Conservation (phyloP, 2,888 invertebrate genomes). For the Cephus rjabovi region DNA sequence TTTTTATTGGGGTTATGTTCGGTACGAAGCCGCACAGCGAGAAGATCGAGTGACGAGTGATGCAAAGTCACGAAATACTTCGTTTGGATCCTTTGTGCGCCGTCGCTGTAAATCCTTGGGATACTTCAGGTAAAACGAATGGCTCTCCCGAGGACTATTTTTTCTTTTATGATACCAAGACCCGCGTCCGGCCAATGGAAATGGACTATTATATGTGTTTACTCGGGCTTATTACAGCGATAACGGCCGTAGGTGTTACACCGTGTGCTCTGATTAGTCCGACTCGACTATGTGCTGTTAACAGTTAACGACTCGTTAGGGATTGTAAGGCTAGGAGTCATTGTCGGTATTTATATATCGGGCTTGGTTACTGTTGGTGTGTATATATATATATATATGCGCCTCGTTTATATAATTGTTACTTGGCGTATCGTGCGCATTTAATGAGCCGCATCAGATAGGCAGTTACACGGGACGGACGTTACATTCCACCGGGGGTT, state of each 20-base stretch:
- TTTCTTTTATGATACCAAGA: not conserved
- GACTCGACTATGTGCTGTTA: slow-evolving; percentile 9
- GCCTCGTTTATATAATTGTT: slow-evolving; percentile 33
- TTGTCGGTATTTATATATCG: slow-evolving; percentile 1
- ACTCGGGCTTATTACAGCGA: not conserved
- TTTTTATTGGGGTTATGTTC: not conserved
- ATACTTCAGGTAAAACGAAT: not conserved
- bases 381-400: not conserved
- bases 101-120: not conserved
- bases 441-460: slow-evolving; percentile 43
- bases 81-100: not conserved
- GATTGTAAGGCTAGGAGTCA: slow-evolving; percentile 18
- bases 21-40: not conserved
- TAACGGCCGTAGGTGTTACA: not conserved
- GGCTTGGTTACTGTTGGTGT: not conserved
- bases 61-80: not conserved
- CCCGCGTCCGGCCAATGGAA: not conserved
- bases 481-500: slow-evolving; percentile 30
- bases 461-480: slow-evolving; percentile 29
- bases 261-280: not conserved
- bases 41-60: not conserved
- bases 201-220: not conserved
- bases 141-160: not conserved
- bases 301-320: slow-evolving; percentile 18
- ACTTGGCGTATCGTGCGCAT: slow-evolving; percentile 31